phyloP scores from a whole-genome alignment of 2,888 invertebrate species.

The Sepioteuthis lessoniana region DNA sequence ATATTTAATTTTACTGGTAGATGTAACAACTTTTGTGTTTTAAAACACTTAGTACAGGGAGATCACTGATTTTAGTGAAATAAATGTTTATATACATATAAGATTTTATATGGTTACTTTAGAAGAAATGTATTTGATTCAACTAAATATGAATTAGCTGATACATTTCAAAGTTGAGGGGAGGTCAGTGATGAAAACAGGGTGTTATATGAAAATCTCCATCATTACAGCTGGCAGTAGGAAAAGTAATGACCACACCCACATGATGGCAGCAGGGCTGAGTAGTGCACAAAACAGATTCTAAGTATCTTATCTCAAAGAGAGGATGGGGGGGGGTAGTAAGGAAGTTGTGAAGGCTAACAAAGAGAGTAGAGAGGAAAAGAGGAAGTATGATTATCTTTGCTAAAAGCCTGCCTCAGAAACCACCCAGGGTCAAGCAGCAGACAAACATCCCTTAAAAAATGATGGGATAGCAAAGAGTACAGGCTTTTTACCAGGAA shows the following conservation, averaged over 20 bases:
- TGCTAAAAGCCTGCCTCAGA: not conserved
- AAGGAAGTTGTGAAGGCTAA: not conserved
- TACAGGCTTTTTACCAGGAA: not conserved
- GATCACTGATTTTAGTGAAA: too few species aligned
- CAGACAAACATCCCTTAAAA: not conserved
- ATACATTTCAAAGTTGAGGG: not conserved
- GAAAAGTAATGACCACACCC: not conserved
- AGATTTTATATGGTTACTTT: too few species aligned
- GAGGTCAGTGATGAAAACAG: not conserved
- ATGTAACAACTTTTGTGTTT: too few species aligned
- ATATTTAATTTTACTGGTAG: too few species aligned
- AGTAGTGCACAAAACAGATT: not conserved
- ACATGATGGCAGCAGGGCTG: not conserved
- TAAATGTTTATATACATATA: too few species aligned
- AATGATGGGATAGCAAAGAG: not conserved
- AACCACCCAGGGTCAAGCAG: not conserved
- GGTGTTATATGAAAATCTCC: not conserved
- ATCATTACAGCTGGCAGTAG: not conserved
- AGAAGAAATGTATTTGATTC: too few species aligned
- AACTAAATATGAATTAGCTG: too few species aligned
- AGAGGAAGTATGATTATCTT: conserved; percentile 20
- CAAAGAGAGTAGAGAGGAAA: not conserved
- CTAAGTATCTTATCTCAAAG: not conserved
- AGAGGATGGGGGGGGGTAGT: not conserved
- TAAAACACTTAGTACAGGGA: too few species aligned